These are phyloP conservation scores for Selenia dentaria DNA, from an alignment of 2,888 invertebrate genomes.

Conservation along the genomic window DNA sequence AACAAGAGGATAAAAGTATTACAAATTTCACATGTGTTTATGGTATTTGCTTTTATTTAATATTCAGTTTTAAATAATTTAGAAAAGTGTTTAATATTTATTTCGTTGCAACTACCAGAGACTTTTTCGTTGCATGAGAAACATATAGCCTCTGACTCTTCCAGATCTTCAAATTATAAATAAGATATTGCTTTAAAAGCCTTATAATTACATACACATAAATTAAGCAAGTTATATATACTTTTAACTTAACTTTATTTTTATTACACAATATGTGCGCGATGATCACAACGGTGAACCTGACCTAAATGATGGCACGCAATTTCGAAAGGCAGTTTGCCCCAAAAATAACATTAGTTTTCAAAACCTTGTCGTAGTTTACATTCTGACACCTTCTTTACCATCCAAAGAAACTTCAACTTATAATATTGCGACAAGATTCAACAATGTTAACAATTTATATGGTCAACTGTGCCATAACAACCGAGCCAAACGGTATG, in stretches of 20 bases:
- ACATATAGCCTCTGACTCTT: slow-evolving; percentile 12
- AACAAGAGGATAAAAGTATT: too few relatives aligned
- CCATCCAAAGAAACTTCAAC: slow-evolving; percentile 25
- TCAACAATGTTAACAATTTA: background rate
- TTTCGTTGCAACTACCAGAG: background rate
- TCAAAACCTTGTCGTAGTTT: slow-evolving; percentile 2
- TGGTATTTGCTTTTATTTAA: too few relatives aligned
- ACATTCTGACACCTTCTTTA: slow-evolving; percentile 18
- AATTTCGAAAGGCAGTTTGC: slow-evolving; percentile 43
- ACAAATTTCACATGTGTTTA: too few relatives aligned
- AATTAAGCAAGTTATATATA: background rate
- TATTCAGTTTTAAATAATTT: too few relatives aligned
- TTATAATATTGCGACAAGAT: slow-evolving; percentile 13
- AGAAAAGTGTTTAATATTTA: too few relatives aligned
- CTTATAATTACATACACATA: background rate
- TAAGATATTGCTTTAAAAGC: slow-evolving; percentile 14
- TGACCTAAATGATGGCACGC: slow-evolving; percentile 46
- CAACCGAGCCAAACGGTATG: slow-evolving; percentile 31
- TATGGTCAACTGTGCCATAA: slow-evolving; percentile 14
- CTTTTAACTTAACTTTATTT: slow-evolving; percentile 5
- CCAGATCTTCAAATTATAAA: slow-evolving; percentile 3
- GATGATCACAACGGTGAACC: slow-evolving; percentile 27
- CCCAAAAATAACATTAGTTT: slow-evolving; percentile 12
- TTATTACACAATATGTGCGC: slow-evolving; percentile 18
- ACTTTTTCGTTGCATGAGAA: background rate